Evolutionary conservation across 2,888 invertebrate genomes (phyloP).

Genomic region (Linnaemya tessellans): DNA sequence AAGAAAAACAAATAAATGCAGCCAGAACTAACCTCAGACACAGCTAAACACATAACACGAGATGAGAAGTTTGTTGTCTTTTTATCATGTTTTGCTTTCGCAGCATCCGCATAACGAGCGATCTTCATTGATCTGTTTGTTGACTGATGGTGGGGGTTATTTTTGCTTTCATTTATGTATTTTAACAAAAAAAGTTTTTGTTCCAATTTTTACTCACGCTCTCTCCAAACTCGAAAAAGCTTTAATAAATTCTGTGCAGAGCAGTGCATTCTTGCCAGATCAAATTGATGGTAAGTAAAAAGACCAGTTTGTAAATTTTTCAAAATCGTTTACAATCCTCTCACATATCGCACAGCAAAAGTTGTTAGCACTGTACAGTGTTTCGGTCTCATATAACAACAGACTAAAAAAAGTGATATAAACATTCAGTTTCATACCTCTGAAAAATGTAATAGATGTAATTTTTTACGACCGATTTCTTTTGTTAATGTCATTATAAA

Average conservation of each 20-base stretch:
- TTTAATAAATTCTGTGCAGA: constrained; percentile 5
- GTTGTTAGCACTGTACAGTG: too few species aligned
- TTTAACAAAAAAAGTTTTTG: not conserved
- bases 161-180: constrained; percentile 15
- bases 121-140: constrained; percentile 14
- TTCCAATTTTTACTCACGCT: constrained; percentile 28
- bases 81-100: not conserved
- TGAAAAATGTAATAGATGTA: too few species aligned
- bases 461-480: too few species aligned
- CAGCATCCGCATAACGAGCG: constrained; percentile 16
- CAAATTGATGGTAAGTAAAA: not conserved
- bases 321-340: too few species aligned
- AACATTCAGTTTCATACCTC: too few species aligned
- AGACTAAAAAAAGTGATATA: too few species aligned
- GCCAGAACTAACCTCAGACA: constrained; percentile 71
- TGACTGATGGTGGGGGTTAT: not conserved
- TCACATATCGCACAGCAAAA: too few species aligned
- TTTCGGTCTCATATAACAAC: too few species aligned
- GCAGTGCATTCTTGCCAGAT: not conserved
- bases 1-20: constrained; percentile 29
- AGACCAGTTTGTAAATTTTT: too few species aligned
- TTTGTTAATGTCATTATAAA: too few species aligned
- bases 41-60: not conserved
- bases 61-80: constrained; percentile 1
- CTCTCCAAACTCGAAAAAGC: constrained; percentile 41